These are phyloP conservation scores for Pocillopora grandis DNA, from an alignment of 92 coral and sea anemone species.

Conservation along the genomic window DNA sequence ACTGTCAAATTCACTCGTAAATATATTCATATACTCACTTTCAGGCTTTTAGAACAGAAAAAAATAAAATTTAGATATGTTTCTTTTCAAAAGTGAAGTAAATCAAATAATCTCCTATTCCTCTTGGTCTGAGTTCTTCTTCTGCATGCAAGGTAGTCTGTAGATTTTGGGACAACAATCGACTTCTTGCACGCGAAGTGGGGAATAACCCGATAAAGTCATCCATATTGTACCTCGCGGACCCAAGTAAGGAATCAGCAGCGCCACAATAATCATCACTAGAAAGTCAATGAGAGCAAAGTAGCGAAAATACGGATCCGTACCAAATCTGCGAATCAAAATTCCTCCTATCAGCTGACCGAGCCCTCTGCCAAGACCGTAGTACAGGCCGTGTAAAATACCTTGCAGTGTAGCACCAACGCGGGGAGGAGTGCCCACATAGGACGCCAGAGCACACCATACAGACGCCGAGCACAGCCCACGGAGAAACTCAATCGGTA, in stretches of 20 bases:
- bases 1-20: too few relatives aligned
- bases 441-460: slow-evolving; percentile 90
- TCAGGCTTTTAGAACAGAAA: not conserved
- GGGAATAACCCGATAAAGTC: slow-evolving; percentile 68
- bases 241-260: slow-evolving; percentile 49
- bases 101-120: not conserved
- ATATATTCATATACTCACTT: not conserved
- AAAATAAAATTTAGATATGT: not conserved
- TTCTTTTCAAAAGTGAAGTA: not conserved
- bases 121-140: not conserved
- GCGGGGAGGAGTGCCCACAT: slow-evolving; percentile 92
- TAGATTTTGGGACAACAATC: slow-evolving; percentile 34
- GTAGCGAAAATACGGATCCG: slow-evolving; percentile 70
- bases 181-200: slow-evolving; percentile 31
- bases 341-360: slow-evolving; percentile 88
- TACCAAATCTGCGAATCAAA: slow-evolving; percentile 65
- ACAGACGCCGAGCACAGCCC: slow-evolving; percentile 84
- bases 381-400: slow-evolving; percentile 81
- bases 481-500: slow-evolving; percentile 81
- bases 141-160: slow-evolving; percentile 3
- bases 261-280: slow-evolving; percentile 54
- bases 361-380: slow-evolving; percentile 89
- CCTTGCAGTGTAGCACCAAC: slow-evolving; percentile 99
- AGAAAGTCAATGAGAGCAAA: slow-evolving; percentile 72
- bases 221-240: slow-evolving; percentile 77